These are phyloP conservation scores for Globia sparganii DNA, from an alignment of 2,888 invertebrate genomes.

Conservation along the genomic window DNA sequence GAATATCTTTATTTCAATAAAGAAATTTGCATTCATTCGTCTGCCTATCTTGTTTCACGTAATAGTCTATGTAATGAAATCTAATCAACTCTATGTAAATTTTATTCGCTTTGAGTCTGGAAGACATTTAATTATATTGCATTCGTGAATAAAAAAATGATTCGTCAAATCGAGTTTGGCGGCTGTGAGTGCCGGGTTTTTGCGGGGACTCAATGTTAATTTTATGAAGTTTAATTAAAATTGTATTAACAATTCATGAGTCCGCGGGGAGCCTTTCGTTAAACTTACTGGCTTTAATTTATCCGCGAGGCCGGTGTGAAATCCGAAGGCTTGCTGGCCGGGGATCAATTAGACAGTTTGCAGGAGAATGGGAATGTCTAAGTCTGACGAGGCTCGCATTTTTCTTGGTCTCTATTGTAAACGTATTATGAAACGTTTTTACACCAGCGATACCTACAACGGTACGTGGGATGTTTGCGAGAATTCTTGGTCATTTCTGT, in stretches of 20 bases:
- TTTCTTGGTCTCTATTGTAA: constrained; percentile 42
- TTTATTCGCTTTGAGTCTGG: constrained; percentile 33
- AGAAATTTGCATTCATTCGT: constrained; percentile 44
- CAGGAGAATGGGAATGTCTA: constrained; percentile 44
- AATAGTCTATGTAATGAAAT: constrained; percentile 42
- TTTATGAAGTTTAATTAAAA: constrained; percentile 80
- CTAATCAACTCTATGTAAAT: constrained; percentile 60
- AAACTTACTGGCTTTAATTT: constrained; percentile 65
- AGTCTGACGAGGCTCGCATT: constrained; percentile 40
- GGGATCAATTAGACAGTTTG: constrained; percentile 61
- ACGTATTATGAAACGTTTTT: constrained; percentile 29
- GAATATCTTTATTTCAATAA: constrained; percentile 46
- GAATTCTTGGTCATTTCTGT: constrained; percentile 14
- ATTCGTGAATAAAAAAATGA: constrained; percentile 59
- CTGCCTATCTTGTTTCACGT: constrained; percentile 16
- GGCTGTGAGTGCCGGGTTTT: constrained; percentile 62
- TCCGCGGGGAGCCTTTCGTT: constrained; percentile 74
- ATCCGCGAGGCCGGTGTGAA: constrained; percentile 58
- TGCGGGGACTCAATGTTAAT: constrained; percentile 70
- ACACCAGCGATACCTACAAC: constrained; percentile 6
- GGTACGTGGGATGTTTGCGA: constrained; percentile 7
- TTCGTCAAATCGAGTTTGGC: constrained; percentile 65
- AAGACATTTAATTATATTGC: constrained; percentile 63
- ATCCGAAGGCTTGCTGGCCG: constrained; percentile 37
- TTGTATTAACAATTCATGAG: constrained; percentile 82